Percentiles rank a stretch among this genome's conserved stretches.
phyloP scores from a whole-genome alignment of 2,888 invertebrate genomes.

The Caenorhabditis sp. region DNA sequence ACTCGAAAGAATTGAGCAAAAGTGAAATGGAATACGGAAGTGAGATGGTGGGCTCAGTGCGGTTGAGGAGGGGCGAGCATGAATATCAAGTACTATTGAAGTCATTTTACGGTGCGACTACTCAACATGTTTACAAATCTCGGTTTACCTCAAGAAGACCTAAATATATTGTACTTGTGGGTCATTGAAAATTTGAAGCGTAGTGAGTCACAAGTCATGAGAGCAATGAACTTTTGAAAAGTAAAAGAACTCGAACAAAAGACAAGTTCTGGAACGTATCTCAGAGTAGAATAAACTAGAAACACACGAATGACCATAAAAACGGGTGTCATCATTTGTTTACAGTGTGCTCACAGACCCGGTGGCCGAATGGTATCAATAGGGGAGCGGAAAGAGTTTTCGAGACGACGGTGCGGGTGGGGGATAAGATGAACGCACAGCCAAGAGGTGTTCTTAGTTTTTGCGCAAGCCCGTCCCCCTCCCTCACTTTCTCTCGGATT shows the following conservation, averaged over 20 bases:
- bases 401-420: constrained; percentile 14
- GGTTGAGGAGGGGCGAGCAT: constrained; percentile 24
- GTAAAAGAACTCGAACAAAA: no score
- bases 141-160: constrained; percentile 43
- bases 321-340: constrained; percentile 49
- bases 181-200: constrained; percentile 30
- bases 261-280: no score
- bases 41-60: constrained; percentile 13
- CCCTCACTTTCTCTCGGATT: constrained; percentile 28
- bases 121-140: constrained; percentile 58
- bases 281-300: constrained; percentile 11
- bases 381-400: constrained; percentile 28
- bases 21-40: constrained; percentile 49
- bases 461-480: constrained; percentile 30
- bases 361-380: constrained; percentile 42
- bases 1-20: background rate
- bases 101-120: constrained; percentile 55
- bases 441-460: constrained; percentile 53
- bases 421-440: constrained; percentile 34
- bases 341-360: constrained; percentile 35
- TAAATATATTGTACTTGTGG: constrained; percentile 28
- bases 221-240: no score
- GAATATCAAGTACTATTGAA: constrained; percentile 60
- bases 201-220: constrained; percentile 15
- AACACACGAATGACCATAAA: constrained; percentile 37